phyloP scores from a whole-genome alignment of 23 tunicate species.

The Trididemnum nubilum region DNA sequence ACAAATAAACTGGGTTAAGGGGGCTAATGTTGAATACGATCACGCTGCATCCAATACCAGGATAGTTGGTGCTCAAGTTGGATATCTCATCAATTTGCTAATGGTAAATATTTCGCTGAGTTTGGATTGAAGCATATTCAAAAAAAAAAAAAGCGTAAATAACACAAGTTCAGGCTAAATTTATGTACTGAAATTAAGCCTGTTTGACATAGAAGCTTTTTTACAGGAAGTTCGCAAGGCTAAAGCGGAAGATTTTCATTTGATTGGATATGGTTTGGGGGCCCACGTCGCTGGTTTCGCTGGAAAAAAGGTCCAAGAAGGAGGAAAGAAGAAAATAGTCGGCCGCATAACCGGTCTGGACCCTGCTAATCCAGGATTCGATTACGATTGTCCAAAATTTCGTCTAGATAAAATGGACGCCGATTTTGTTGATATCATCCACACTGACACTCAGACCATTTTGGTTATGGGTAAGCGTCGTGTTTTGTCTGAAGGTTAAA shows the following conservation, averaged over 20 bases:
- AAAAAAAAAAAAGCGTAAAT: too few relatives aligned
- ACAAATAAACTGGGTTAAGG: conserved; percentile 76
- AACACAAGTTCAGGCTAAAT: too few relatives aligned
- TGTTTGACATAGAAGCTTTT: too few relatives aligned
- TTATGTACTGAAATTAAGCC: too few relatives aligned
- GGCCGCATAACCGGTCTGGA: conserved; percentile 92
- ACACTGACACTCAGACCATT: conserved; percentile 84
- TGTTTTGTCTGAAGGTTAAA: too few relatives aligned
- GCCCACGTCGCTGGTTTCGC: conserved; percentile 98
- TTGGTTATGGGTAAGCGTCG: conserved; percentile 59
- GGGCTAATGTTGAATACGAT: conserved; percentile 77
- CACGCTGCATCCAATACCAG: conserved; percentile 84
- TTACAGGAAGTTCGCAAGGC: conserved; percentile 51
- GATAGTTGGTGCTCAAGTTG: conserved; percentile 80
- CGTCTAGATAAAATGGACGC: conserved; percentile 84
- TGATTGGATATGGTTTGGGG: conserved; percentile 91
- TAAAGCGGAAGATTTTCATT: conserved; percentile 62
- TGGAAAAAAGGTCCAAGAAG: conserved; percentile 64
- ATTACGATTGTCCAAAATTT: conserved; percentile 60
- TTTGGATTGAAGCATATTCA: too few relatives aligned
- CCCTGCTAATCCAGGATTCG: conserved; percentile 91
- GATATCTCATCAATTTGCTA: conserved; percentile 54
- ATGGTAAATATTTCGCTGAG: too few relatives aligned
- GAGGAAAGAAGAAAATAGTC: conserved; percentile 27
- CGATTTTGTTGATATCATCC: conserved; percentile 82